Percentiles rank a stretch among this genome's conserved stretches.
These are phyloP conservation scores for Venustoraphidia nigricollis DNA, from an alignment of 2,888 invertebrate species.

Conservation along the genomic window DNA sequence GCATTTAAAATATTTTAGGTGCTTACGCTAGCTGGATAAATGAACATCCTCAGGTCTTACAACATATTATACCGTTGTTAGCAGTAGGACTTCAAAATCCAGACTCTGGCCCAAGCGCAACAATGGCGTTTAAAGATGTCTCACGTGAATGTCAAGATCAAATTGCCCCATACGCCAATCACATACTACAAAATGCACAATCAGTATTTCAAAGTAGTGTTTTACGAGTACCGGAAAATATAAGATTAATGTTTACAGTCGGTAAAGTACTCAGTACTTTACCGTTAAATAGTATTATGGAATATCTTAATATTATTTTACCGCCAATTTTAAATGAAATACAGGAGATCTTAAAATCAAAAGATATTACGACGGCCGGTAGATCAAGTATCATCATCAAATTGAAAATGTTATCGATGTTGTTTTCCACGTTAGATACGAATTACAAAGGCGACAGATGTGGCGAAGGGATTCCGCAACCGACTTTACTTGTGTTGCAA, in stretches of 20 bases:
- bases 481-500: conserved; percentile 40
- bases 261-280: conserved; percentile 57
- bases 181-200: conserved; percentile 56
- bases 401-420: conserved; percentile 50
- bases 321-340: conserved; percentile 49
- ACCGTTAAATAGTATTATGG: conserved; percentile 43
- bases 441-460: conserved; percentile 26
- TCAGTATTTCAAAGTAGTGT: conserved; percentile 35
- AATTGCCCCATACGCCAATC: conserved; percentile 59
- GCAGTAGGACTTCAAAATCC: conserved; percentile 46
- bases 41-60: conserved; percentile 49
- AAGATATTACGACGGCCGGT: conserved; percentile 31
- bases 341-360: conserved; percentile 32
- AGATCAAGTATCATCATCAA: conserved; percentile 40
- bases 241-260: conserved; percentile 60
- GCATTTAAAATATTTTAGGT: conserved; percentile 28
- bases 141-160: conserved; percentile 64
- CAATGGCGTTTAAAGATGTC: conserved; percentile 78
- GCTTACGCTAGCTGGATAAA: conserved; percentile 78
- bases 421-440: conserved; percentile 44
- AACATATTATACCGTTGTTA: conserved; percentile 50
- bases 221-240: conserved; percentile 48
- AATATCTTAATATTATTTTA: conserved; percentile 51
- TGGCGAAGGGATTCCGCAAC: conserved; percentile 29
- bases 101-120: conserved; percentile 61